These are phyloP conservation scores for Oligia fasciuncula DNA, from an alignment of 2,888 invertebrate species.

Conservation along the genomic window DNA sequence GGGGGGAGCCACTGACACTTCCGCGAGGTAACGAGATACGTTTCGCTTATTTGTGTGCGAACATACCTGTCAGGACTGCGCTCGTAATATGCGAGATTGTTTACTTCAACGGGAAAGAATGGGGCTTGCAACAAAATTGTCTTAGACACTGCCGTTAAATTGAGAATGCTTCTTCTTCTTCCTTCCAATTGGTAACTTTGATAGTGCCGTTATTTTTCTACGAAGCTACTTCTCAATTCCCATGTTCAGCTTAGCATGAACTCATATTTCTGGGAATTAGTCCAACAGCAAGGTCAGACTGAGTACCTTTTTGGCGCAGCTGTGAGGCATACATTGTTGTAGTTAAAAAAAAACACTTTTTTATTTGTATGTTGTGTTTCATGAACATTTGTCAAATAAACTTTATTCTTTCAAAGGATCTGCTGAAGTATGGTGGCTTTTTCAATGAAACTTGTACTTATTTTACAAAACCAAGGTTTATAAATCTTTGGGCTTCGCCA, in stretches of 20 bases:
- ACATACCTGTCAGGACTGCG: constrained; percentile 45
- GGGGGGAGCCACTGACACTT: constrained; percentile 64
- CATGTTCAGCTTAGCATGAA: not conserved
- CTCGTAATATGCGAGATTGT: constrained; percentile 18
- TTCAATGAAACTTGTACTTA: not conserved
- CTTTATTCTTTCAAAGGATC: not conserved
- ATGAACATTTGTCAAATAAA: not conserved
- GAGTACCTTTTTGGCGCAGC: too few species aligned
- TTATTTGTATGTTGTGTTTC: not conserved
- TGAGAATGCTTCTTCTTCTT: not conserved
- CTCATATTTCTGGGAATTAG: not conserved
- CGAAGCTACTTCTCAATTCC: not conserved
- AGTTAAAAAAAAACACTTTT: not conserved
- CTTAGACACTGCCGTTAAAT: not conserved
- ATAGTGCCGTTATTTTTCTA: not conserved
- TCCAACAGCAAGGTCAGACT: not conserved
- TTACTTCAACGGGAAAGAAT: constrained; percentile 5
- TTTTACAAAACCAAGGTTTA: not conserved
- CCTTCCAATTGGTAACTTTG: not conserved
- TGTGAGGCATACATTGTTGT: not conserved
- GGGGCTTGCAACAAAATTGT: not conserved
- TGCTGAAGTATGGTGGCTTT: not conserved
- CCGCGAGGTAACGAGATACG: constrained; percentile 67
- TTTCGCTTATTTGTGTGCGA: constrained; percentile 61
- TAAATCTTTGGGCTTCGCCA: not conserved